Evolutionary conservation across 2,113 vertebrate species (phyloP), one percentile per base, ranked within the genome.

Genomic region (Cyphomyrus plagiostoma): DNA sequence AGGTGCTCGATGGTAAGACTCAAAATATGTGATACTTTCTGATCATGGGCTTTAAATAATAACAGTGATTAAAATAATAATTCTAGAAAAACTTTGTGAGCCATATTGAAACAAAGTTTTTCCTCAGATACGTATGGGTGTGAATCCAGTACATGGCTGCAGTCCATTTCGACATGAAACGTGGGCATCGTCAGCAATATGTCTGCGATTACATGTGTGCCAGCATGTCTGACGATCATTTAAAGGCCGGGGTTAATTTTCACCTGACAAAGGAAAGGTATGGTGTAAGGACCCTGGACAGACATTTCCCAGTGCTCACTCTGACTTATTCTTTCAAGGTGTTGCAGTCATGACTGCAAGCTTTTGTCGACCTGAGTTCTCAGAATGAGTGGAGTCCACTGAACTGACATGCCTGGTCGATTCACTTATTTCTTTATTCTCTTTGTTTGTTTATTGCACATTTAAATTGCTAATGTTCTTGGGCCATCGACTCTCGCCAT

Each of bases 401-500:
- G 84, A 49, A 88, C 85, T 87, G 89, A 91, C 86, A 90, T 86
- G 66, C 82, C 80, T 35, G 19, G 88, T 88, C 74, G 35, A 50
- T 88, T 80, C 35, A 80, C 15, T 80, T 80, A 80, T 80, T 80
- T 80, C 83, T 88, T 85, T 92, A 88, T 86, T 89, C 53, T 89
- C 58, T 53, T 89, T 91, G 88, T 91, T 92, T 90, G 86, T 90
- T 90, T 74, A 92, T 92, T 62, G 53, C 89, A 17, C 35, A 92
- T 90, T 86, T 90, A 90, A 89, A 90, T 91, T 90, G 90, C 91
- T 90, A 92, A 92, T 92, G 89, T 89, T 89, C 62, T 89, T 80
- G 85, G 88, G 90, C 66, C 42, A 88, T 88, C 70, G 87, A 89
- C 84, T 90, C 90, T 88, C 87, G 83, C 90, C 74, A 30, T 89